A percentile compares a stretch with the other conserved stretches of the same genome.
These are phyloP conservation scores for Gnathonemus longibarbis DNA, from an alignment of 2,113 vertebrate species.

Conservation along the genomic window DNA sequence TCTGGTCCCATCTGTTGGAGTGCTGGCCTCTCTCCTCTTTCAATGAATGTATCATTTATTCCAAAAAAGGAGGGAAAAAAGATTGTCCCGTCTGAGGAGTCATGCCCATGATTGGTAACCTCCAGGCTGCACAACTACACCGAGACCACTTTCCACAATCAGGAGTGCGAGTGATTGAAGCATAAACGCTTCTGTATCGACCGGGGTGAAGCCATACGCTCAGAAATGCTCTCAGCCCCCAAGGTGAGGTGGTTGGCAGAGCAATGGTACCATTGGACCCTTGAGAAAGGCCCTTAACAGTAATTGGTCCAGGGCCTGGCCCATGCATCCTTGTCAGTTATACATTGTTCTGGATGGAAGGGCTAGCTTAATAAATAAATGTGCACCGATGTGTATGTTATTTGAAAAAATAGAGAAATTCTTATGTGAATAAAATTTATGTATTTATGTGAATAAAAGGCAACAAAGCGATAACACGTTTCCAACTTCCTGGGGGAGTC, in stretches of 20 bases:
- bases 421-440: neutral
- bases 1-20: neutral
- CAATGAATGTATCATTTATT: neutral
- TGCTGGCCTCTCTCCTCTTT: neutral
- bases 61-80: neutral
- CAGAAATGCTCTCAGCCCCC: neutral
- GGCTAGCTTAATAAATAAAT: neutral
- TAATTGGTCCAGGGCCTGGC: neutral
- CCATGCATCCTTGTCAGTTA: neutral
- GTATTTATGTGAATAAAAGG: neutral
- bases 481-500: neutral
- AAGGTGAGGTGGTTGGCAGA: neutral
- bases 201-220: neutral
- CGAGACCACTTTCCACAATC: neutral
- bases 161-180: neutral
- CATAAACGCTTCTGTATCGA: neutral
- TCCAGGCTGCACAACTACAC: neutral
- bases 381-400: neutral
- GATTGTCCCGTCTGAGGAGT: neutral
- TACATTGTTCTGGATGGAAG: neutral
- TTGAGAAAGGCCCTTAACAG: neutral
- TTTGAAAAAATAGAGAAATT: neutral
- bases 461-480: neutral
- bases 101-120: neutral
- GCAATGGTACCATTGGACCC: neutral